phyloP scores from a whole-genome alignment of 1,140 invertebrate genomes.

The Bombus breviceps region DNA sequence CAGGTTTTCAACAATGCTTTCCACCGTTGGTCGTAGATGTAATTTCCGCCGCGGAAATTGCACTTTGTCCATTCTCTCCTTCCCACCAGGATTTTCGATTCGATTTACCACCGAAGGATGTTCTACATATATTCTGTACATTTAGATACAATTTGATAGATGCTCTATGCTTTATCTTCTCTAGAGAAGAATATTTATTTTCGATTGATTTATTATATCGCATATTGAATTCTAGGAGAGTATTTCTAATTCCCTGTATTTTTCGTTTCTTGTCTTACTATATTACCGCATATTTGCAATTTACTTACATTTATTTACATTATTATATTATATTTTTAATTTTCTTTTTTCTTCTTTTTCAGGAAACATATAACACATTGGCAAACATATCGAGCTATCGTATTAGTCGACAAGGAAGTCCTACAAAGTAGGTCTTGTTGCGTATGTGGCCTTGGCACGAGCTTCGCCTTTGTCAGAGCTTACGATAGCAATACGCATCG shows the following conservation, averaged over 20 bases:
- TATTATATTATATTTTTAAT: background rate
- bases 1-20: constrained; percentile 33
- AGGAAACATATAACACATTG: background rate
- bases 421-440: constrained; percentile 68
- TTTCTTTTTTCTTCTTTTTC: background rate
- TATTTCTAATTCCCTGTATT: background rate
- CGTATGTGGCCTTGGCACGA: constrained; percentile 59
- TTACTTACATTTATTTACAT: too few relatives aligned
- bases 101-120: constrained; percentile 21
- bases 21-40: constrained; percentile 30
- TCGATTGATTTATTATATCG: background rate
- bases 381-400: constrained; percentile 22
- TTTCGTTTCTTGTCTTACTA: background rate
- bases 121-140: background rate
- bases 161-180: background rate
- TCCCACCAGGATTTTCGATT: constrained; percentile 34
- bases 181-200: background rate
- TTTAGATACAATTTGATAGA: too few relatives aligned
- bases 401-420: constrained; percentile 61
- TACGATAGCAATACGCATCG: constrained; percentile 39
- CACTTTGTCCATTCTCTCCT: constrained; percentile 24
- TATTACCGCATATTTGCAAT: too few relatives aligned
- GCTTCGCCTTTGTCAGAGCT: constrained; percentile 44
- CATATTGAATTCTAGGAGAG: background rate
- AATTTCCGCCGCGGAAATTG: constrained; percentile 56